Evolutionary conservation across 2,113 vertebrate genomes (phyloP).

Genomic region (Xiphophorus couchianus): DNA sequence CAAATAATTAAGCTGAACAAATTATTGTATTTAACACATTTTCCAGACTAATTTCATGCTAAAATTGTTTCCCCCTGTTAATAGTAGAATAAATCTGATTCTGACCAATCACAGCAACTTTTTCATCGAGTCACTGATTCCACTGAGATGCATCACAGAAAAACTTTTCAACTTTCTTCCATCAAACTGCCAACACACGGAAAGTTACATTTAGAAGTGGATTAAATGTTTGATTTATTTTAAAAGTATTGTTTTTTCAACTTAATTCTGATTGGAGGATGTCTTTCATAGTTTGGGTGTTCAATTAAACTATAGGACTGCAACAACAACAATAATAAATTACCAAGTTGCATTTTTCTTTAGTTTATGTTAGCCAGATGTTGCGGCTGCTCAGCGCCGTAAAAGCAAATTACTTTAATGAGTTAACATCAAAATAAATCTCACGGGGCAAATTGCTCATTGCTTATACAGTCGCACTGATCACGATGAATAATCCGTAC

Average conservation of each 20-base stretch:
- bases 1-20: too few species aligned
- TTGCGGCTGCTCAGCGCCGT: conserved; percentile 26
- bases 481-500: conserved; percentile 40
- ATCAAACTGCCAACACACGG: too few species aligned
- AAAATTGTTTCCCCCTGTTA: too few species aligned
- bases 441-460: conserved; percentile 54
- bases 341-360: too few species aligned
- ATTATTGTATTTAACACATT: too few species aligned
- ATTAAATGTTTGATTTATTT: too few species aligned
- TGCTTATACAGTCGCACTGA: conserved; percentile 18
- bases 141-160: neutral
- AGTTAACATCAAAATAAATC: conserved; percentile 20
- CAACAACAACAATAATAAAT: neutral
- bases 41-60: too few species aligned
- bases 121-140: too few species aligned
- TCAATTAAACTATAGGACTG: neutral
- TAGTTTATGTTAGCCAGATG: conserved; percentile 56
- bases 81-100: neutral
- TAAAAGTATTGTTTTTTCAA: neutral
- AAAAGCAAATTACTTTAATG: conserved; percentile 53
- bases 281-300: neutral
- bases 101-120: neutral
- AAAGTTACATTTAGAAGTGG: neutral
- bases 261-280: neutral
- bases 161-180: neutral